phyloP scores from a whole-genome alignment of 2,113 vertebrate species.

The Malurus alboscapulatus region DNA sequence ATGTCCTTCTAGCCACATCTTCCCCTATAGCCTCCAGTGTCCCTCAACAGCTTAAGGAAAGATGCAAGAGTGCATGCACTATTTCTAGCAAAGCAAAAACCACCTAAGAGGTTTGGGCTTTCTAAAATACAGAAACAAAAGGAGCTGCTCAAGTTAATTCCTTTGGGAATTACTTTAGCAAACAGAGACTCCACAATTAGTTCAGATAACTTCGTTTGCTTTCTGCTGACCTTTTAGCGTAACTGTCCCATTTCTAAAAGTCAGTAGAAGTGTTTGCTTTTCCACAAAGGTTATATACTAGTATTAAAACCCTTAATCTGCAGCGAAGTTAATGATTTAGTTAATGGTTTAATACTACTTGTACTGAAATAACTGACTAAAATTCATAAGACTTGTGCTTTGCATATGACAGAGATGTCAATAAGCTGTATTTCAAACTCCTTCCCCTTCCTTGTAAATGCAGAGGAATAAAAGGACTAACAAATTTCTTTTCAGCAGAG shows the following conservation, averaged over 20 bases:
- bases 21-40: not conserved
- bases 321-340: not conserved
- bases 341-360: not conserved
- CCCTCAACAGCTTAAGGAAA: not conserved
- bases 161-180: not conserved
- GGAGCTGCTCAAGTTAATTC: not conserved
- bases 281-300: not conserved
- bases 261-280: not conserved
- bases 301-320: not conserved
- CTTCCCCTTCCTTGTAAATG: not conserved
- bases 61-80: not conserved
- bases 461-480: not conserved
- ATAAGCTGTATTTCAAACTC: not conserved
- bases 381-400: not conserved
- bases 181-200: not conserved
- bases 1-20: not conserved
- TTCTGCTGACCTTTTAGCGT: not conserved
- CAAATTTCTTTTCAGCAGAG: not conserved
- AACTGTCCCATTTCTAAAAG: not conserved
- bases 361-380: not conserved
- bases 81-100: not conserved
- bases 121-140: not conserved
- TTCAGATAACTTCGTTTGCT: not conserved
- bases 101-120: not conserved
- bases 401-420: not conserved